phyloP scores from a whole-genome alignment of 1,140 invertebrate genomes.

The Periplaneta americana region DNA sequence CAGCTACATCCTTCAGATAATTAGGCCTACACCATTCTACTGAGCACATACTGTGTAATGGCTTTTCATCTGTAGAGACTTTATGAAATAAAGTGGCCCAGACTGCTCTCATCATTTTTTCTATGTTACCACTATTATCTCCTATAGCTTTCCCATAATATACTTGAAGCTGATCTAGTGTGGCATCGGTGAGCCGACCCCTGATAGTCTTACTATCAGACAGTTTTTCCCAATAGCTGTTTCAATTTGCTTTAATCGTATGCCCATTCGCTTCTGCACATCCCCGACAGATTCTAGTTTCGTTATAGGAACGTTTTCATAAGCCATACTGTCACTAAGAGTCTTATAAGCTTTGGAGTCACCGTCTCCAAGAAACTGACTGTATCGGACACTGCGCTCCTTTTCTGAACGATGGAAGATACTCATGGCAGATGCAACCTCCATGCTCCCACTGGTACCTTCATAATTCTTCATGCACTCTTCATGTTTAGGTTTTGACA shows the following conservation, averaged over 20 bases:
- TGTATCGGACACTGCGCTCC: not conserved
- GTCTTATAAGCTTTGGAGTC: not conserved
- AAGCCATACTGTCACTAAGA: not conserved
- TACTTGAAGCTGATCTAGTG: not conserved
- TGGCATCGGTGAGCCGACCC: not conserved
- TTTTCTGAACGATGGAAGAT: no score
- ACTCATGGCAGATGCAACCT: not conserved
- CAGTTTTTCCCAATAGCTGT: not conserved
- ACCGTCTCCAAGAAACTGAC: not conserved
- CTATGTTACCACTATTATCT: not conserved
- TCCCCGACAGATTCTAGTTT: no score
- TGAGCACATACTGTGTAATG: no score
- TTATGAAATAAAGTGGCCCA: no score
- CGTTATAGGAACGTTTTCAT: not conserved
- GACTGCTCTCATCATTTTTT: not conserved
- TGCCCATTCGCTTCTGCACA: not conserved
- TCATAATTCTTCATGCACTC: no score
- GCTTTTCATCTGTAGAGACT: no score
- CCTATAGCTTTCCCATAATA: not conserved
- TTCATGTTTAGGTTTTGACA: not conserved
- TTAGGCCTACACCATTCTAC: not conserved
- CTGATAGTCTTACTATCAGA: not conserved
- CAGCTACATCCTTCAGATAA: not conserved
- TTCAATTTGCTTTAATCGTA: not conserved
- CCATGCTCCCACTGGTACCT: not conserved